Conservation (phyloP, 1,140 invertebrate species). For the Coenobita brevimanus region DNA sequence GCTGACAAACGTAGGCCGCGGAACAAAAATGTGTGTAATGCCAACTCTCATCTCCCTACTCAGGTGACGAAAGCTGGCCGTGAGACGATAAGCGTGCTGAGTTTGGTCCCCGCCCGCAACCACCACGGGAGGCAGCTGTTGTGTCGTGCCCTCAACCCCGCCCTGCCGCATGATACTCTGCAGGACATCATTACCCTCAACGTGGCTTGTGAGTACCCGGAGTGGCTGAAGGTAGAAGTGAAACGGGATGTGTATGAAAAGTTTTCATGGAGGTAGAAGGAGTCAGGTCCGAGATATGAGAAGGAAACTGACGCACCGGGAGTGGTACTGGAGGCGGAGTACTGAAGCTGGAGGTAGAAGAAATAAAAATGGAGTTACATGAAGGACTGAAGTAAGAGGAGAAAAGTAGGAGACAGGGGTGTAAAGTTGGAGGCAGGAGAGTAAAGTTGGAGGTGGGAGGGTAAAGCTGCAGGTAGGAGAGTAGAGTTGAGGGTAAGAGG, state of each 20-base stretch:
- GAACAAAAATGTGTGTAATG: not conserved
- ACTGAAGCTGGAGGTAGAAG: too few relatives aligned
- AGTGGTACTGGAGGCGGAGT: too few relatives aligned
- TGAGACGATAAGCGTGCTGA: slow-evolving; percentile 43
- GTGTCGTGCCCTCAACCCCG: slow-evolving; percentile 59
- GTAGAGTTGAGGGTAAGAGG: not conserved
- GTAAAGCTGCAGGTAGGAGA: not conserved
- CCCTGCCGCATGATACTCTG: slow-evolving; percentile 41
- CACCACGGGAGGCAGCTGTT: slow-evolving; percentile 52
- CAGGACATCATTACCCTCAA: slow-evolving; percentile 62
- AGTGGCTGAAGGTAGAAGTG: too few relatives aligned
- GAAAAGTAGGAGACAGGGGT: too few relatives aligned
- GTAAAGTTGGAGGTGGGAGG: not conserved
- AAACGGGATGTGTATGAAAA: too few relatives aligned
- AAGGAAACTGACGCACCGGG: too few relatives aligned
- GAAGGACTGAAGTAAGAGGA: too few relatives aligned
- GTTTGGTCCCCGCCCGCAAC: not conserved
- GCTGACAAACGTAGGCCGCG: not conserved
- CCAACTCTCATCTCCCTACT: not conserved
- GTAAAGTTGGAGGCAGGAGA: too few relatives aligned
- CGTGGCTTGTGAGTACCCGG: slow-evolving; percentile 52
- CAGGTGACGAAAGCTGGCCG: slow-evolving; percentile 45
- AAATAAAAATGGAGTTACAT: too few relatives aligned
- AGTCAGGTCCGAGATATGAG: too few relatives aligned
- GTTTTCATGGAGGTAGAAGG: too few relatives aligned